Conservation (phyloP, 2,888 invertebrate genomes). For the Tipula unca region DNA sequence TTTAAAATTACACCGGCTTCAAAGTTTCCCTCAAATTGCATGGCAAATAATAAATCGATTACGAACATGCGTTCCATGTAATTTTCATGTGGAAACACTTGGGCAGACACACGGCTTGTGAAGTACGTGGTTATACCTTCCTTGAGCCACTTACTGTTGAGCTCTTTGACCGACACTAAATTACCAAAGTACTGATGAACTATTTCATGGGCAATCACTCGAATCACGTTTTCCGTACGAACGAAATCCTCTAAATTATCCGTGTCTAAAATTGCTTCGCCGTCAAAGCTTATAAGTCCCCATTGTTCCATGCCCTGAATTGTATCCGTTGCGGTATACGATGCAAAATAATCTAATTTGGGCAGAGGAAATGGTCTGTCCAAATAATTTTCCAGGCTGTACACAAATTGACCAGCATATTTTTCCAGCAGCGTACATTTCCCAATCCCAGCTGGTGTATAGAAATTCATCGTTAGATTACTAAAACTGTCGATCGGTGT, state of each 20-base stretch:
- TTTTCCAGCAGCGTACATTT: neutral
- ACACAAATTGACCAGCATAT: neutral
- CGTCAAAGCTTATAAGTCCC: neutral
- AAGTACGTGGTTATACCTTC: neutral
- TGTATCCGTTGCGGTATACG: neutral
- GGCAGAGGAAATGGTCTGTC: neutral
- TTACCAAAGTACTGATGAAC: slow-evolving; percentile 9
- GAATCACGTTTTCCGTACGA: neutral
- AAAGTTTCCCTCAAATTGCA: neutral
- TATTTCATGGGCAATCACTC: neutral
- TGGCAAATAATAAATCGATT: neutral
- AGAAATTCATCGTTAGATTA: neutral
- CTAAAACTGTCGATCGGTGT: neutral
- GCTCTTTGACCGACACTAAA: neutral
- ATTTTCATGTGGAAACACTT: neutral
- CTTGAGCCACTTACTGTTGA: neutral
- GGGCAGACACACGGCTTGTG: neutral
- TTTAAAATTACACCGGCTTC: neutral
- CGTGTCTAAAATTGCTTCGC: neutral
- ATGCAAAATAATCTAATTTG: neutral
- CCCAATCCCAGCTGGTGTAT: neutral
- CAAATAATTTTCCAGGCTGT: neutral
- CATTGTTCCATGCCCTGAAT: neutral
- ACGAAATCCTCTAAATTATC: neutral
- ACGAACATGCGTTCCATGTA: neutral